Evolutionary conservation across 2,888 invertebrate genomes (phyloP).

Genomic region (Ectropis crepuscularia): DNA sequence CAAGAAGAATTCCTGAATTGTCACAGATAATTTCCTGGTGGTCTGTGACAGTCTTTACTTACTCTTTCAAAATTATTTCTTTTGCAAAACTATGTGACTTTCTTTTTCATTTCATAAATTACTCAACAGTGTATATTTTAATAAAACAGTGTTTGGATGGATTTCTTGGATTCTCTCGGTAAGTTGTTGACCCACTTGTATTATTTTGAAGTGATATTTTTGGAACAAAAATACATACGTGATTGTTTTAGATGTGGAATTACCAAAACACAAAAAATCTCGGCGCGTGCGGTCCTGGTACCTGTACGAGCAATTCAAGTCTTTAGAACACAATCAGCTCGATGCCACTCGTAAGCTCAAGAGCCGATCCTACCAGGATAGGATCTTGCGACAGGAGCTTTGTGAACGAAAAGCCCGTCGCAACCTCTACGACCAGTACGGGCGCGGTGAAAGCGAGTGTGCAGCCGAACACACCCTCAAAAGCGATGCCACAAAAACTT

Average conservation of each 20-base stretch:
- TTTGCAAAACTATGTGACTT: slow-evolving; percentile 52
- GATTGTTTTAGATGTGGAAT: slow-evolving; percentile 60
- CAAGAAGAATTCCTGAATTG: slow-evolving; percentile 9
- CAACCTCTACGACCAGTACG: slow-evolving; percentile 58
- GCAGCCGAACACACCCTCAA: slow-evolving; percentile 44
- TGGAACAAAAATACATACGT: neutral
- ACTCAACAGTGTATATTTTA: neutral
- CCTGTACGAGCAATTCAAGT: slow-evolving; percentile 75
- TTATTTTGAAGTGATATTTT: too few relatives aligned
- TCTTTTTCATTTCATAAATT: slow-evolving; percentile 28
- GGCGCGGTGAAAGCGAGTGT: slow-evolving; percentile 55
- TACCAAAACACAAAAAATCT: slow-evolving; percentile 59
- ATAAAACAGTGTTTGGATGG: slow-evolving; percentile 56
- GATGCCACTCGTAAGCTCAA: slow-evolving; percentile 67
- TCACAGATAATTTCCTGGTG: slow-evolving; percentile 6
- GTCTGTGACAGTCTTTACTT: slow-evolving; percentile 15
- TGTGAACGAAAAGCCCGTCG: slow-evolving; percentile 67
- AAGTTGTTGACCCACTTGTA: slow-evolving; percentile 35
- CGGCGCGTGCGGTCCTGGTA: slow-evolving; percentile 76
- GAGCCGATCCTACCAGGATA: slow-evolving; percentile 66
- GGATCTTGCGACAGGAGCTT: slow-evolving; percentile 65
- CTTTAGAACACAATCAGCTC: slow-evolving; percentile 68
- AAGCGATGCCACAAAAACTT: slow-evolving; percentile 45
- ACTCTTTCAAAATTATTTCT: slow-evolving; percentile 44
- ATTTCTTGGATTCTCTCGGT: slow-evolving; percentile 71